Percentiles rank a stretch among this genome's conserved stretches.
Conservation (phyloP, 2,888 invertebrate genomes). For the Trichogramma dendrolimi region DNA sequence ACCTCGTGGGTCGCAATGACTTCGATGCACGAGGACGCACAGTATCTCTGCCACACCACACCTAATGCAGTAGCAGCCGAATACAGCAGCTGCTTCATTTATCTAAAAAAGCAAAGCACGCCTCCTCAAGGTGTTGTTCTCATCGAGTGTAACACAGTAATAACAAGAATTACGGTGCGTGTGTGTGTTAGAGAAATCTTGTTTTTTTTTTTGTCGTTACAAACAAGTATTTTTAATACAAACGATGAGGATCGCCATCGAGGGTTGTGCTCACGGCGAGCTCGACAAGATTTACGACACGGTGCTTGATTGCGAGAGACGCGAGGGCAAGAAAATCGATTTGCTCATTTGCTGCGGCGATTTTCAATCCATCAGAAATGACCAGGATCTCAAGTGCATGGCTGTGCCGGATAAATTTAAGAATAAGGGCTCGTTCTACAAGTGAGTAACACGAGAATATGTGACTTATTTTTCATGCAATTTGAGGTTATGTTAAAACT, state of each 20-base stretch:
- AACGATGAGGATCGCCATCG: conserved; percentile 85
- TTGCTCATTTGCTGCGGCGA: conserved; percentile 96
- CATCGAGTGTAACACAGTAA: no score
- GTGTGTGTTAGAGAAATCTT: not conserved
- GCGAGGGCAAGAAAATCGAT: conserved; percentile 76
- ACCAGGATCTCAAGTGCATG: conserved; percentile 85
- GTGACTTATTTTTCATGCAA: not conserved
- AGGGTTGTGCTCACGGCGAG: conserved; percentile 98
- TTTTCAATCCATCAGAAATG: conserved; percentile 92
- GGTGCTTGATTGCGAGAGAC: conserved; percentile 69
- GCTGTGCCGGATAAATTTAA: conserved; percentile 91
- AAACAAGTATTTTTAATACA: not conserved
- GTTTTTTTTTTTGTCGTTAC: not conserved
- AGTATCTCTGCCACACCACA: no score
- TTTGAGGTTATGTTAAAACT: not conserved
- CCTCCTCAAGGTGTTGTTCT: no score
- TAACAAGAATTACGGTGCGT: not conserved
- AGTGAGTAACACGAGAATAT: conserved; percentile 58
- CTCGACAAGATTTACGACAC: conserved; percentile 91
- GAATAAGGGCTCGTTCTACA: conserved; percentile 86
- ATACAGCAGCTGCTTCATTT: no score
- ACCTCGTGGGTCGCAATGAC: no score
- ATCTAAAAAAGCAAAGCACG: no score
- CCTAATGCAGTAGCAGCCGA: no score
- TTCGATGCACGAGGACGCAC: no score